Evolutionary conservation across 2,888 invertebrate genomes (phyloP).

Genomic region (Allolobophora icterica): DNA sequence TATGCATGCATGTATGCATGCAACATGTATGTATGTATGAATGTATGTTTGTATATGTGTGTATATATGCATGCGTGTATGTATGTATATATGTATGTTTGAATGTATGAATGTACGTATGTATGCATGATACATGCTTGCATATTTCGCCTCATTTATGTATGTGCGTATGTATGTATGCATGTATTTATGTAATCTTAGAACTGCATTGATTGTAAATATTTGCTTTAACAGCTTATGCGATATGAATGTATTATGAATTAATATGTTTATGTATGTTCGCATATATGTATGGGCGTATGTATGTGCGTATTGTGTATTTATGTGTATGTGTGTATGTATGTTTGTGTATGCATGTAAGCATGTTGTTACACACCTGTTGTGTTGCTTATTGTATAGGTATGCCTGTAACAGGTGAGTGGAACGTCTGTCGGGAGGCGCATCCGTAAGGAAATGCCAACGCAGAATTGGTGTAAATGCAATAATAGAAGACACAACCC

Average conservation of each 20-base stretch:
- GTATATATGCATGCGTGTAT: neutral
- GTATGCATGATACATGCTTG: neutral
- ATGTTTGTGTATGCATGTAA: neutral
- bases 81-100: neutral
- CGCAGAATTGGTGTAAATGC: too few species aligned
- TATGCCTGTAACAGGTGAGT: too few species aligned
- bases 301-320: neutral
- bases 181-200: neutral
- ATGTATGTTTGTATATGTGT: conserved; percentile 12
- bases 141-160: neutral
- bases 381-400: too few species aligned
- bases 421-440: too few species aligned
- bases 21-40: neutral
- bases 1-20: neutral
- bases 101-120: neutral
- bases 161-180: conserved; percentile 2
- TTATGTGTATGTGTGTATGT: neutral
- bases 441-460: too few species aligned
- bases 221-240: too few species aligned
- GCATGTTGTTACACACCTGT: neutral
- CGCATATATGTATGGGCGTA: neutral
- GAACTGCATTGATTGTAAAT: too few species aligned
- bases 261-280: neutral
- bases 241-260: neutral
- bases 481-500: too few species aligned